Conservation (phyloP, 2,113 vertebrate genomes). For the Apodemus speciosus region DNA sequence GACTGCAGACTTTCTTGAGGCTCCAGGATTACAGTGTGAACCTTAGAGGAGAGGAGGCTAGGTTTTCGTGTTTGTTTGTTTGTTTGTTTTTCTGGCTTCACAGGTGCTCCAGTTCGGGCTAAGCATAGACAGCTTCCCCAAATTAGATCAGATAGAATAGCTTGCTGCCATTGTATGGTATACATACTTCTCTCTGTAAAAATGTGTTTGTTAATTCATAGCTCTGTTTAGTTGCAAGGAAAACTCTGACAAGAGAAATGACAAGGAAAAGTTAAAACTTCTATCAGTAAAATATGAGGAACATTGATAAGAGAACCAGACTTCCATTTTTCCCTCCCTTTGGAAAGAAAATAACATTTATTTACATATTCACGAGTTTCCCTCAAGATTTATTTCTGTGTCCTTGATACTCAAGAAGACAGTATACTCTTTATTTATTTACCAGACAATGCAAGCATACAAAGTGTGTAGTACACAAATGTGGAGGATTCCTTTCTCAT, state of each 20-base stretch:
- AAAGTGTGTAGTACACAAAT: neutral
- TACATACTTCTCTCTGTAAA: neutral
- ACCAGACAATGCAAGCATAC: neutral
- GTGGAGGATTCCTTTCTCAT: neutral
- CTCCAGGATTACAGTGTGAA: neutral
- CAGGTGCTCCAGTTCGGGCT: conserved; percentile 5
- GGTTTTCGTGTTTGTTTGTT: too few species aligned
- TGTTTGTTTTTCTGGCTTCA: neutral
- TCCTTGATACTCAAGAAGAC: neutral
- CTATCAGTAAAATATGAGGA: neutral
- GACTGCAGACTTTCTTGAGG: neutral
- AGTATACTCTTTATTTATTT: neutral
- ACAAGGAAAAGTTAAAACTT: neutral
- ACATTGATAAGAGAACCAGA: neutral
- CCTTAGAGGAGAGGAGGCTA: neutral
- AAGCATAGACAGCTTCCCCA: neutral
- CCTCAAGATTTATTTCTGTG: conserved; percentile 16
- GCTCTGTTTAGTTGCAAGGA: conserved; percentile 1
- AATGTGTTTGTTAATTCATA: neutral
- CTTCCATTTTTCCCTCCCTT: neutral
- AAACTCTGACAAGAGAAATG: conserved; percentile 12
- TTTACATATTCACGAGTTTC: neutral
- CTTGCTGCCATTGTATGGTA: neutral
- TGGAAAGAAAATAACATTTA: neutral
- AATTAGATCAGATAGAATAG: neutral